These are phyloP conservation scores for Heliocidaris tuberculata DNA, from an alignment of 35 echinoderm and acorn worm genomes.

Conservation along the genomic window DNA sequence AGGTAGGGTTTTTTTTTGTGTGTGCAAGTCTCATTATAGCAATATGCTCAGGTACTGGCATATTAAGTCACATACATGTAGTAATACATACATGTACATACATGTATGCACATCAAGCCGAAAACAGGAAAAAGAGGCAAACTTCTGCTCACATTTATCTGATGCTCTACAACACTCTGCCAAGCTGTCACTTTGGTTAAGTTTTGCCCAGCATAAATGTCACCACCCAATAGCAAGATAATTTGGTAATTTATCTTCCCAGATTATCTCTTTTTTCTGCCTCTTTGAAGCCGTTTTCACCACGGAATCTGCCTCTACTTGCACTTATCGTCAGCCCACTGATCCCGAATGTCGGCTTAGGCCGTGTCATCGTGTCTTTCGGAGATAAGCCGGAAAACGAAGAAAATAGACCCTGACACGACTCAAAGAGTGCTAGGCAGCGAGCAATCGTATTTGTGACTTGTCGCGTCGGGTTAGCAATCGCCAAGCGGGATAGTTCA, in stretches of 20 bases:
- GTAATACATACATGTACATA: too few species aligned
- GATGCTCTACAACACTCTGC: conserved; percentile 18
- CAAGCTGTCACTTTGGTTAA: conserved; percentile 23
- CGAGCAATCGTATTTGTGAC: conserved; percentile 28
- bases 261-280: conserved; percentile 24
- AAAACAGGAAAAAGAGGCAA: conserved; percentile 10
- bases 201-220: conserved; percentile 22
- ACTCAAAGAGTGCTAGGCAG: neutral
- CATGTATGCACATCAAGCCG: neutral
- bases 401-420: conserved; percentile 37
- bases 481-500: neutral
- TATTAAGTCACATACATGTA: too few species aligned
- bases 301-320: neutral
- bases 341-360: conserved; percentile 25
- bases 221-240: conserved; percentile 40
- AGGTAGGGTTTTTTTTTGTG: too few species aligned
- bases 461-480: conserved; percentile 15
- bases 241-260: conserved; percentile 37
- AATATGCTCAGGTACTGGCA: too few species aligned
- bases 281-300: neutral
- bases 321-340: conserved; percentile 43
- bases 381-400: conserved; percentile 36
- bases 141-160: conserved; percentile 17
- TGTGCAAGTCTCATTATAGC: too few species aligned
- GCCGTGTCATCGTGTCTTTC: conserved; percentile 41